These are phyloP conservation scores for Synanceia verrucosa DNA, from an alignment of 2,797 vertebrate species.

Conservation along the genomic window DNA sequence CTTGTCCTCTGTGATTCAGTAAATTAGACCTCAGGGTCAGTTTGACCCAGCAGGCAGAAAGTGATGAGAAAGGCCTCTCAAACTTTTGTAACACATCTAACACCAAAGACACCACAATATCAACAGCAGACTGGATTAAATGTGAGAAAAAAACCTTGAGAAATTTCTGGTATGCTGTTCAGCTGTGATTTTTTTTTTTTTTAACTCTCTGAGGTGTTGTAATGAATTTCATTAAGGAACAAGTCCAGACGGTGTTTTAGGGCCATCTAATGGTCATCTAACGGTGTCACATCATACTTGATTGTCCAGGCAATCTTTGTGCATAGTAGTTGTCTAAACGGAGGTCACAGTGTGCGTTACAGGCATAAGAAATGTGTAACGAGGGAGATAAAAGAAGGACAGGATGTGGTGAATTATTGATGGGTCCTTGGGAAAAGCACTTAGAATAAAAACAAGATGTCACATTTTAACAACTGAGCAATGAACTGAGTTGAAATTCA, in stretches of 20 bases:
- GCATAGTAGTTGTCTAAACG: not conserved
- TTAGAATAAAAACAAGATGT: not conserved
- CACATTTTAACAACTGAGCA: not conserved
- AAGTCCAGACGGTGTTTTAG: constrained; percentile 30
- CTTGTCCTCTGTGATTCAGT: constrained; percentile 24
- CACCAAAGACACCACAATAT: not conserved
- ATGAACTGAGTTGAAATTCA: not conserved
- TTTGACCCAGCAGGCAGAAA: constrained; percentile 27
- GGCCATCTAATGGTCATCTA: constrained; percentile 68
- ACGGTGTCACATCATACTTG: constrained; percentile 30
- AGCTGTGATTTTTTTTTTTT: not conserved
- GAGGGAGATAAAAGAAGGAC: not conserved
- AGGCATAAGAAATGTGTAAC: too few species aligned
- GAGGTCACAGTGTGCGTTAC: not conserved
- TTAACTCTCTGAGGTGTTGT: not conserved
- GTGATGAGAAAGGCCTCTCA: constrained; percentile 2
- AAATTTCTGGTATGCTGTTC: not conserved
- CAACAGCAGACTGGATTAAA: not conserved
- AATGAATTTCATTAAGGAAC: not conserved
- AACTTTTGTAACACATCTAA: not conserved
- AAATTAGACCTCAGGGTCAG: constrained; percentile 27
- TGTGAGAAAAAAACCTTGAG: not conserved
- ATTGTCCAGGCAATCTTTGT: not conserved
- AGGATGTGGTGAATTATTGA: not conserved
- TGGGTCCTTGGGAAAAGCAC: not conserved